These are phyloP conservation scores for Corydoras sp. DNA, from an alignment of 2,113 vertebrate genomes.

Conservation along the genomic window DNA sequence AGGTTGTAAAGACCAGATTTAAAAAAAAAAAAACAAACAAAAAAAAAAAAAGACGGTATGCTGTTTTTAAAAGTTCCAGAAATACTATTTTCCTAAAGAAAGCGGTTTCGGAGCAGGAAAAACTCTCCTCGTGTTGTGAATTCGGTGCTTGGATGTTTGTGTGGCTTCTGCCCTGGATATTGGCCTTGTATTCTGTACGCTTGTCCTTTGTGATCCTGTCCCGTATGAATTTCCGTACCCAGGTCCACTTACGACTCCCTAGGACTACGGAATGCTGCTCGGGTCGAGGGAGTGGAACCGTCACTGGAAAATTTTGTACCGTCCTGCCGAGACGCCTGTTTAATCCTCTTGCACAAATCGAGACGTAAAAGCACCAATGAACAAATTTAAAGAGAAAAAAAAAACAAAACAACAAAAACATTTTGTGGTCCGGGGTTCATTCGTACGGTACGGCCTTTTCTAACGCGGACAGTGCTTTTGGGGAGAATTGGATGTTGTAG, in stretches of 20 bases:
- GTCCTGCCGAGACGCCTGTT: constrained; percentile 41
- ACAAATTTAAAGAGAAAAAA: constrained; percentile 35
- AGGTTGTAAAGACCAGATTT: constrained; percentile 44
- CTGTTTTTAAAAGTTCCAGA: constrained; percentile 51
- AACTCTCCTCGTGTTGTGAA: constrained; percentile 49
- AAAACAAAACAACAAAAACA: constrained; percentile 32
- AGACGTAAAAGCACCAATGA: constrained; percentile 42
- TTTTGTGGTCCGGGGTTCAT: constrained; percentile 47
- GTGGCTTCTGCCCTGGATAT: constrained; percentile 47
- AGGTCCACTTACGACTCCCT: constrained; percentile 37
- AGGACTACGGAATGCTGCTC: constrained; percentile 33
- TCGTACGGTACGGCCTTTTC: constrained; percentile 38
- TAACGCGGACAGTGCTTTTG: constrained; percentile 44
- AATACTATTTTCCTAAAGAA: constrained; percentile 53
- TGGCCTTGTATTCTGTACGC: constrained; percentile 47
- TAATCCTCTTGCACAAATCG: constrained; percentile 44
- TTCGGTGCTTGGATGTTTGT: constrained; percentile 54
- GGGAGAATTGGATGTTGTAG: constrained; percentile 57
- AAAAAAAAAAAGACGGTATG: constrained; percentile 32
- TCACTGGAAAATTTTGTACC: constrained; percentile 37
- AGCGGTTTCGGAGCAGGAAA: constrained; percentile 43
- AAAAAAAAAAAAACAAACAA: no score
- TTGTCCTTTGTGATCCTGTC: constrained; percentile 43
- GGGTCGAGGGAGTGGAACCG: constrained; percentile 29
- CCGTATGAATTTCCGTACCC: constrained; percentile 32